Conservation (phyloP, 2,113 vertebrate genomes). For the Clarias macrocephalus region DNA sequence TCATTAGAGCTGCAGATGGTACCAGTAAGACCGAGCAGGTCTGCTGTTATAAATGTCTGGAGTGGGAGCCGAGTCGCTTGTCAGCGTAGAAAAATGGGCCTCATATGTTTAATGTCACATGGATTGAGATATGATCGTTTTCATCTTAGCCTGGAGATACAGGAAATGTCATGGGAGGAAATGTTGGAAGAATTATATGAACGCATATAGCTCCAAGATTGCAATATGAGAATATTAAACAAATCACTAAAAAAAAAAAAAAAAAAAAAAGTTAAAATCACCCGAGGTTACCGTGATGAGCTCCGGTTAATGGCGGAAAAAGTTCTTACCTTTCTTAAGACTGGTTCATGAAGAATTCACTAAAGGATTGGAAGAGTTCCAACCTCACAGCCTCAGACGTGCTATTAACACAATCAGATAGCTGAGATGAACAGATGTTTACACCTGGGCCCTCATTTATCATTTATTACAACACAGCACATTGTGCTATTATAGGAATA, state of each 20-base stretch:
- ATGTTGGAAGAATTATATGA: neutral
- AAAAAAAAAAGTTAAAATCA: neutral
- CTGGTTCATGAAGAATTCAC: neutral
- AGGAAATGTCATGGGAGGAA: neutral
- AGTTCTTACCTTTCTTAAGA: neutral
- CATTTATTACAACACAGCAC: neutral
- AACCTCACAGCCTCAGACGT: neutral
- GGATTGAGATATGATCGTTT: neutral
- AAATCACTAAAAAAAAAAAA: neutral
- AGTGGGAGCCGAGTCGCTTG: slow-evolving; percentile 3
- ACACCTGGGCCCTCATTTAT: neutral
- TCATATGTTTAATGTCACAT: slow-evolving; percentile 12
- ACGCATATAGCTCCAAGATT: neutral
- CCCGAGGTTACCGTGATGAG: neutral
- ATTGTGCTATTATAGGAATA: neutral
- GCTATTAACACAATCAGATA: neutral
- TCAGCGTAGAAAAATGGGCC: slow-evolving; percentile 11
- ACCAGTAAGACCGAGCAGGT: slow-evolving; percentile 5
- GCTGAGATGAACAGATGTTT: slow-evolving; percentile 16
- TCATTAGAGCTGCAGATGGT: slow-evolving; percentile 46
- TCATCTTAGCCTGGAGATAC: slow-evolving; percentile 13
- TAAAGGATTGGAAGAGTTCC: neutral
- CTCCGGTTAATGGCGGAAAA: neutral
- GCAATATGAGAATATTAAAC: slow-evolving; percentile 19
- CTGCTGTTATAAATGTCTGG: slow-evolving; percentile 15